Evolutionary conservation across 2,888 invertebrate genomes (phyloP).

Genomic region (Rosalia funebris): DNA sequence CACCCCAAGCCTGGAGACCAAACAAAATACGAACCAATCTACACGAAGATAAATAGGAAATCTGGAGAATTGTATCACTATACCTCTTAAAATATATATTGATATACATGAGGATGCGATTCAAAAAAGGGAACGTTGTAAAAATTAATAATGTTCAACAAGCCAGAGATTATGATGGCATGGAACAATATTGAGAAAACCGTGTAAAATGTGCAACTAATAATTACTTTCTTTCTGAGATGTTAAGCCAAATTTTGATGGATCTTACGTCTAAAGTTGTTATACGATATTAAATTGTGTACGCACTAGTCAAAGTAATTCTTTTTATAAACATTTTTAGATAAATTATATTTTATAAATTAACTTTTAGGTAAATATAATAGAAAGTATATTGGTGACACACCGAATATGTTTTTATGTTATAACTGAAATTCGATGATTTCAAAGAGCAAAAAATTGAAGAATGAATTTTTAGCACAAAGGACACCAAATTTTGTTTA

Average conservation of each 20-base stretch:
- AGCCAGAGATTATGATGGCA: neutral
- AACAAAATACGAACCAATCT: conserved; percentile 56
- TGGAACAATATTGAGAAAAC: neutral
- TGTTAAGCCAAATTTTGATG: neutral
- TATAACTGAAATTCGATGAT: neutral
- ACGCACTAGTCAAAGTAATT: conserved; percentile 37
- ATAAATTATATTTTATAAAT: conserved; percentile 36
- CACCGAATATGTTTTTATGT: conserved; percentile 2
- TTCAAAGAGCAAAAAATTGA: too few relatives aligned
- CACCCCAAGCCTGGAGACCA: conserved; percentile 50
- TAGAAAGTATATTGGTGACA: conserved; percentile 22
- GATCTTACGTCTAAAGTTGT: conserved; percentile 10
- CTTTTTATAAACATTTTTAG: conserved; percentile 36
- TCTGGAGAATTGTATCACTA: conserved; percentile 59
- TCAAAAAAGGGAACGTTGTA: too few relatives aligned
- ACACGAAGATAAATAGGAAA: conserved; percentile 57
- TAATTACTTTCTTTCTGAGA: neutral
- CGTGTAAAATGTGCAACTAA: neutral
- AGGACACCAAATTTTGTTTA: too few relatives aligned
- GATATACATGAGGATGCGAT: neutral
- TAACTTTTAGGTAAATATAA: conserved; percentile 35
- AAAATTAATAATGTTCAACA: too few relatives aligned
- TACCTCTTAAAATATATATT: conserved; percentile 50
- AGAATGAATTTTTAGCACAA: too few relatives aligned
- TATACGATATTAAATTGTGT: conserved; percentile 23